These are phyloP conservation scores for Caenorhabditis panamensis DNA, from an alignment of 2,888 invertebrate species.

Conservation along the genomic window DNA sequence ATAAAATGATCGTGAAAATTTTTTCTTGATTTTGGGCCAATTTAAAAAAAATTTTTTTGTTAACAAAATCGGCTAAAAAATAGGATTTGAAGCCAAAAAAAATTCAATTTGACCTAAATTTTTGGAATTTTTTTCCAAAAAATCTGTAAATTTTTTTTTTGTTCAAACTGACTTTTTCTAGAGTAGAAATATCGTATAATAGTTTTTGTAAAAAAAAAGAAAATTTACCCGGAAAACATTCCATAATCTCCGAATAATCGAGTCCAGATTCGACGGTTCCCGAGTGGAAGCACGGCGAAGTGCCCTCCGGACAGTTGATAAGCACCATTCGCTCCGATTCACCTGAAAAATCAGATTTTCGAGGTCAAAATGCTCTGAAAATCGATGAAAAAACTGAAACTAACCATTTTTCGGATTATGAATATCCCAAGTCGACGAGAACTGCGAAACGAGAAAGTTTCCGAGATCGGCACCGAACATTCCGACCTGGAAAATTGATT, in stretches of 20 bases:
- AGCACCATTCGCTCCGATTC: slow-evolving; percentile 48
- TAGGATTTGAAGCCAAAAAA: no score
- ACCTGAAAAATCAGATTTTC: slow-evolving; percentile 33
- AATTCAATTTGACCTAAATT: no score
- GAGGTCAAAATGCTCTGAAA: background rate
- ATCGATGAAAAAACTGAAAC: background rate
- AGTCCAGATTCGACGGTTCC: slow-evolving; percentile 57
- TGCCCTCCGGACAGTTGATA: slow-evolving; percentile 36
- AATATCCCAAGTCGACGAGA: slow-evolving; percentile 55
- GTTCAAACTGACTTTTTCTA: no score
- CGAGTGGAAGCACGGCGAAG: slow-evolving; percentile 50
- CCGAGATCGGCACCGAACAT: slow-evolving; percentile 66
- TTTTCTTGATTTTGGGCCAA: no score
- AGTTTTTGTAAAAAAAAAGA: background rate
- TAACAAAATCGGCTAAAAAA: no score
- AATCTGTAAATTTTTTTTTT: no score
- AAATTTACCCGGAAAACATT: slow-evolving; percentile 37
- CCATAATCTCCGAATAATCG: slow-evolving; percentile 46
- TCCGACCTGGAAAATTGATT: slow-evolving; percentile 39
- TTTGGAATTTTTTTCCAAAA: no score
- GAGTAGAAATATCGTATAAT: no score
- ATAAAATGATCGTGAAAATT: no score
- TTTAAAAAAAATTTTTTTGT: background rate
- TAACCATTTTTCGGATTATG: slow-evolving; percentile 49
- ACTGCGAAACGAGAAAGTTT: slow-evolving; percentile 56